Percentiles rank a stretch among this genome's conserved stretches.
phyloP scores from a whole-genome alignment of 2,113 vertebrate species.

The Suricata suricatta region DNA sequence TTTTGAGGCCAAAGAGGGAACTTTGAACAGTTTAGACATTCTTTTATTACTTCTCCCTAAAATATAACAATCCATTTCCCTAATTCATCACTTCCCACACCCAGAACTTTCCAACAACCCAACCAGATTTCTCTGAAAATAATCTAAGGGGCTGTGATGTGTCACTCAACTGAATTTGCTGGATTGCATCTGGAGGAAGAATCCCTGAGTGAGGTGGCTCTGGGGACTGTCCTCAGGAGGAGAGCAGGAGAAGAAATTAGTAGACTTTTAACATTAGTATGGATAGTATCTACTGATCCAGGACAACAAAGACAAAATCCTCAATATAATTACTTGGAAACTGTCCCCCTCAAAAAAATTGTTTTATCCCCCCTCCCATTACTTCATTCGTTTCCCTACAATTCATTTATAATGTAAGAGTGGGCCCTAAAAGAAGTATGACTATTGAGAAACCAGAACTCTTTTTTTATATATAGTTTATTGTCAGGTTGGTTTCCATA shows the following conservation, averaged over 20 bases:
- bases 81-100: background rate
- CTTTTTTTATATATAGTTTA: background rate
- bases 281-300: constrained; percentile 26
- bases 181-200: background rate
- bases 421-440: background rate
- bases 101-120: background rate
- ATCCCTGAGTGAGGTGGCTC: background rate
- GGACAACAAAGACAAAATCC: constrained; percentile 40
- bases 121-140: constrained; percentile 6
- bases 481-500: no score
- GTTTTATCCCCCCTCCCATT: background rate
- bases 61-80: background rate
- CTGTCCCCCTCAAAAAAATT: background rate
- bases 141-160: background rate
- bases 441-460: background rate
- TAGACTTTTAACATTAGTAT: constrained; percentile 16
- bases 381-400: background rate
- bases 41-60: background rate
- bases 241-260: background rate
- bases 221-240: background rate
- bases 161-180: background rate
- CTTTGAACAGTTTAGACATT: background rate
- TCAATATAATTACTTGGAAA: constrained; percentile 47
- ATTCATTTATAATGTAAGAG: background rate
- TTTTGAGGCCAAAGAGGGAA: constrained; percentile 28